Evolutionary conservation across 1,140 invertebrate genomes (phyloP).

Genomic region (Seison nebaliae): DNA sequence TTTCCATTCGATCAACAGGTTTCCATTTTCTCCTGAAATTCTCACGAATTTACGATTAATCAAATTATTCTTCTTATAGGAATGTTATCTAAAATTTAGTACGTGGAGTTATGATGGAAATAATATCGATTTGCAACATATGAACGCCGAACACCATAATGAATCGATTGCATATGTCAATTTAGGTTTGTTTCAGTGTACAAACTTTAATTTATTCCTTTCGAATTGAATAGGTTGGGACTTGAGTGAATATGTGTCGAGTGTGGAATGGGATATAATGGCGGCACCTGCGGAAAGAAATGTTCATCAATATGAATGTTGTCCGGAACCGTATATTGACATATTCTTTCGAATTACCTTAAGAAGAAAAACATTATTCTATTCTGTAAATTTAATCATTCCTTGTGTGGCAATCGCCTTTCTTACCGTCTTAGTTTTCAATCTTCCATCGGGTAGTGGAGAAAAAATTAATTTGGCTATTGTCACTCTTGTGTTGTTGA

Average conservation of each 20-base stretch:
- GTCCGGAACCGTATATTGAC: slow-evolving; percentile 23
- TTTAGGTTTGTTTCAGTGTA: too few species aligned
- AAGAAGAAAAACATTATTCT: slow-evolving; percentile 26
- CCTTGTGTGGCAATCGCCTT: slow-evolving; percentile 42
- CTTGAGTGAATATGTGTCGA: slow-evolving; percentile 12
- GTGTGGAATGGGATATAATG: slow-evolving; percentile 16
- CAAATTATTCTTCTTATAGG: too few species aligned
- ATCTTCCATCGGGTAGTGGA: slow-evolving; percentile 82
- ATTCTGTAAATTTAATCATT: slow-evolving; percentile 28
- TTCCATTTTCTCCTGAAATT: slow-evolving; percentile 13
- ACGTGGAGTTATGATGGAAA: slow-evolving; percentile 87
- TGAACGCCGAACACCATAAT: slow-evolving; percentile 13
- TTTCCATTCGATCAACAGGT: slow-evolving; percentile 67
- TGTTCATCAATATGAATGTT: slow-evolving; percentile 17
- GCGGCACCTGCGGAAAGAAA: slow-evolving; percentile 20
- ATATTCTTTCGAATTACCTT: slow-evolving; percentile 27
- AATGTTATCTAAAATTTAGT: slow-evolving; percentile 75
- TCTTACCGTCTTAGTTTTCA: slow-evolving; percentile 85
- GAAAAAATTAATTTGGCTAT: slow-evolving; percentile 95
- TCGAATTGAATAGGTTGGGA: slow-evolving; percentile 12
- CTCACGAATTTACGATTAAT: too few species aligned
- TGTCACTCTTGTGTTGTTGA: slow-evolving; percentile 90
- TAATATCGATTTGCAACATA: slow-evolving; percentile 42
- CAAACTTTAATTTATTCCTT: slow-evolving; percentile 5
- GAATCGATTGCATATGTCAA: too few species aligned